Percentiles rank a stretch among this genome's conserved stretches.
Evolutionary conservation across 2,113 vertebrate species (phyloP).

Genomic region (Oophaga pumilio): DNA sequence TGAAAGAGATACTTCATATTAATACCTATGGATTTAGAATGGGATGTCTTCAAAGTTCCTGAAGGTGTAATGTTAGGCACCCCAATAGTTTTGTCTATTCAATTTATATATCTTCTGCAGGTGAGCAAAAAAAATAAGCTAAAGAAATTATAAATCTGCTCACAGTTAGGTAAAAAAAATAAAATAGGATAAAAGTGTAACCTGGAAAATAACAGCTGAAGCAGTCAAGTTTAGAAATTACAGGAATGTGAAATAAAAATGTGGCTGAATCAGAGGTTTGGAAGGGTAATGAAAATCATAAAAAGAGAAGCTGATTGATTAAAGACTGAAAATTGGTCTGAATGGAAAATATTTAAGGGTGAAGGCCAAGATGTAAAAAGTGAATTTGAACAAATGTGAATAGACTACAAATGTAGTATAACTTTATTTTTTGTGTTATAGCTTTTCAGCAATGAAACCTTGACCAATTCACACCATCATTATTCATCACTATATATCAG

Average conservation of each 20-base stretch:
- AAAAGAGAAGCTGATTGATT: slow-evolving; percentile 54
- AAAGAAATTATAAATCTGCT: not conserved
- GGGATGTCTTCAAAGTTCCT: too few species aligned
- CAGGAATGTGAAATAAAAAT: slow-evolving; percentile 57
- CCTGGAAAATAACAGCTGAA: slow-evolving; percentile 40
- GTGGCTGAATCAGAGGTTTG: slow-evolving; percentile 58
- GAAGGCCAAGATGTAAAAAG: slow-evolving; percentile 28
- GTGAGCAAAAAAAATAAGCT: not conserved
- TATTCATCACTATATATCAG: not conserved
- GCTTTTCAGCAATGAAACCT: not conserved
- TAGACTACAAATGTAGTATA: slow-evolving; percentile 24
- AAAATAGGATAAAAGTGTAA: slow-evolving; percentile 16
- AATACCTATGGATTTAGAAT: too few species aligned
- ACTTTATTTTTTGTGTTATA: slow-evolving; percentile 12
- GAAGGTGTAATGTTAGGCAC: too few species aligned
- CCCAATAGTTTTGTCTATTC: too few species aligned
- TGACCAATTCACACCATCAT: not conserved
- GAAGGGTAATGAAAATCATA: slow-evolving; percentile 58
- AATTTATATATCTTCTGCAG: not conserved
- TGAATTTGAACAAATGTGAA: slow-evolving; percentile 11
- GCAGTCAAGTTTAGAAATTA: slow-evolving; percentile 52
- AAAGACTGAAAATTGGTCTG: slow-evolving; percentile 26
- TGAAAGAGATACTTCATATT: too few species aligned
- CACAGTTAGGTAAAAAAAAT: slow-evolving; percentile 18
- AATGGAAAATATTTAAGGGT: slow-evolving; percentile 41